phyloP scores from a whole-genome alignment of 2,113 vertebrate genomes.

The Chunga burmeisteri region DNA sequence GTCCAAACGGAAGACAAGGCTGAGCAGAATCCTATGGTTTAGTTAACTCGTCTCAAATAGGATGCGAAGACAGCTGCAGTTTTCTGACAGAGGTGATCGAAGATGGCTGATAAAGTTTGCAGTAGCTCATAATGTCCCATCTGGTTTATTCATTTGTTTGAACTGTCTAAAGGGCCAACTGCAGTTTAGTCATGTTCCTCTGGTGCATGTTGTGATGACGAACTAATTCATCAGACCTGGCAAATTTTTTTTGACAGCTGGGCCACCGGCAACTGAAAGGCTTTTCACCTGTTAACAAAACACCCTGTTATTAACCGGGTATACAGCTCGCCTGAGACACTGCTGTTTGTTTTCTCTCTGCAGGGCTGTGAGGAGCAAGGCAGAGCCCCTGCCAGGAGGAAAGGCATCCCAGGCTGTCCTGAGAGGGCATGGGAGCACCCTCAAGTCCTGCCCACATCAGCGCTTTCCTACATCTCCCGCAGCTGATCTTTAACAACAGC shows the following conservation, averaged over 20 bases:
- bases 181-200: slow-evolving; percentile 96
- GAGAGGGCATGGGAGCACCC: not conserved
- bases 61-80: slow-evolving; percentile 28
- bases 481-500: not conserved
- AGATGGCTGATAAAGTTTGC: slow-evolving; percentile 48
- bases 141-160: slow-evolving; percentile 39
- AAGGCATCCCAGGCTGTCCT: not conserved
- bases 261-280: slow-evolving; percentile 98
- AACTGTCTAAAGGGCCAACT: slow-evolving; percentile 85
- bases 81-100: slow-evolving; percentile 54
- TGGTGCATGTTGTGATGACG: slow-evolving; percentile 99
- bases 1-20: slow-evolving; percentile 25
- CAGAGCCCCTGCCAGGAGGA: not conserved
- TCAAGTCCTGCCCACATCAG: not conserved
- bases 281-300: slow-evolving; percentile 92
- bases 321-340: not conserved
- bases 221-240: slow-evolving; percentile 96
- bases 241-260: slow-evolving; percentile 99
- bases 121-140: slow-evolving; percentile 58
- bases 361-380: not conserved
- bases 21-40: slow-evolving; percentile 46
- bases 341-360: not conserved
- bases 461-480: not conserved
- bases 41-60: slow-evolving; percentile 55
- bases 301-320: slow-evolving; percentile 59